A percentile compares a stretch with the other conserved stretches of the same genome.
Evolutionary conservation across 2,888 invertebrate species (phyloP).

Genomic region (Dasypolia templi): DNA sequence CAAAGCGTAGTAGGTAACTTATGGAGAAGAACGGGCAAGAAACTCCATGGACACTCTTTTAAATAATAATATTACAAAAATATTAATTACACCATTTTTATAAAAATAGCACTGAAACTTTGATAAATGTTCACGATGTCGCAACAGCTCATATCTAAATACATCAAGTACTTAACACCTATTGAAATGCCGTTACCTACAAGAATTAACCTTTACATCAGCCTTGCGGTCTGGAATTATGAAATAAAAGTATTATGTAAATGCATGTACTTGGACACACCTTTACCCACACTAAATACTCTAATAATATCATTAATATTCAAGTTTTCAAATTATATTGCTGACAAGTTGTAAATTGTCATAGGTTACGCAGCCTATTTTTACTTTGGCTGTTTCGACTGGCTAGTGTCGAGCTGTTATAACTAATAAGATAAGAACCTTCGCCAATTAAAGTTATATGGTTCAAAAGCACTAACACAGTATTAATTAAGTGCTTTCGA

Average conservation of each 20-base stretch:
- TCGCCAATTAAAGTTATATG: neutral
- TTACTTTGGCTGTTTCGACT: neutral
- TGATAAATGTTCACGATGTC: conserved; percentile 30
- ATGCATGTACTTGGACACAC: conserved; percentile 31
- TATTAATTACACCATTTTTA: too few relatives aligned
- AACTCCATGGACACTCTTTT: too few relatives aligned
- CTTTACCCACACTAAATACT: conserved; percentile 16
- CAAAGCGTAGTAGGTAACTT: too few relatives aligned
- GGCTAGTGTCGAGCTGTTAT: neutral
- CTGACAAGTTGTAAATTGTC: neutral
- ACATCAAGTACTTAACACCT: conserved; percentile 40
- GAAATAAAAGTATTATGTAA: conserved; percentile 44
- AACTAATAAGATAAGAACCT: neutral
- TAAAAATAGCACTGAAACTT: neutral
- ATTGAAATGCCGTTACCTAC: conserved; percentile 29
- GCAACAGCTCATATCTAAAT: conserved; percentile 28
- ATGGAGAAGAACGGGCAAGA: too few relatives aligned
- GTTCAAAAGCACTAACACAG: neutral
- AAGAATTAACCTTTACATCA: conserved; percentile 41
- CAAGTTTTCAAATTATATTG: conserved; percentile 24
- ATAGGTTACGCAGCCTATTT: neutral
- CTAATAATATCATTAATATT: conserved; percentile 9
- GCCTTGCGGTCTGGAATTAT: conserved; percentile 36
- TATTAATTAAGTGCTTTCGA: neutral
- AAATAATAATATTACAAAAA: too few relatives aligned